Percentiles rank a stretch among this genome's conserved stretches.
Evolutionary conservation across 2,888 invertebrate species (phyloP).

Genomic region (Perizoma affinitatum): DNA sequence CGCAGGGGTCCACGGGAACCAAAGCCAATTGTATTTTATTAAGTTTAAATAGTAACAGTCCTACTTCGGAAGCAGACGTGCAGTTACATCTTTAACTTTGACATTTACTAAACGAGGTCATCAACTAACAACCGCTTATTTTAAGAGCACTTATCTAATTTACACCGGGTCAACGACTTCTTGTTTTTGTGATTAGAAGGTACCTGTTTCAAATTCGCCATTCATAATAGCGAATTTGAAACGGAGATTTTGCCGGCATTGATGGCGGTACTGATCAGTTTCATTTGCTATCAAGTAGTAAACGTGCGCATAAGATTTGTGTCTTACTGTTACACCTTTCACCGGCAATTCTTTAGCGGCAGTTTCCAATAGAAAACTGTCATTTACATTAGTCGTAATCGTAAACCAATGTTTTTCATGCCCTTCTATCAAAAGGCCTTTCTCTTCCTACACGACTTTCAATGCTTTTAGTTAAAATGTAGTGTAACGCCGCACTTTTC

Average conservation of each 20-base stretch:
- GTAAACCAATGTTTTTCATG: conserved; percentile 13
- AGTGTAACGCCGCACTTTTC: conserved; percentile 1
- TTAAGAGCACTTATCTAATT: conserved; percentile 19
- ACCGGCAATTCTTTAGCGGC: conserved; percentile 5
- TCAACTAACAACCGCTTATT: conserved; percentile 12
- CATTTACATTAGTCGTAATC: conserved; percentile 14
- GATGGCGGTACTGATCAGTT: too few species aligned
- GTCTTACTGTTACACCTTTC: conserved; percentile 8
- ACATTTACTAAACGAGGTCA: conserved; percentile 20
- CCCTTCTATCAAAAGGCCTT: conserved; percentile 10
- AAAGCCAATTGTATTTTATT: background rate
- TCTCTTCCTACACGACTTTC: conserved; percentile 1
- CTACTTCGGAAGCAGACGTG: too few species aligned
- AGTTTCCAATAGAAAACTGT: conserved; percentile 21
- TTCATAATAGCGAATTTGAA: background rate
- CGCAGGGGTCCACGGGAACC: conserved; percentile 1
- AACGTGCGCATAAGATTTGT: conserved; percentile 10
- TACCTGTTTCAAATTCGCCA: background rate
- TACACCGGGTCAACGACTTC: conserved; percentile 9
- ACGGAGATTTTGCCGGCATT: too few species aligned
- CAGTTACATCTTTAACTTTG: conserved; percentile 1
- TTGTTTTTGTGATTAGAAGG: conserved; percentile 13
- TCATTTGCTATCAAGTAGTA: background rate
- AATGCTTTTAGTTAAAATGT: too few species aligned
- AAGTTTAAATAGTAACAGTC: too few species aligned